Evolutionary conservation across 2,797 vertebrate species (phyloP).

Genomic region (Girardinus metallicus): DNA sequence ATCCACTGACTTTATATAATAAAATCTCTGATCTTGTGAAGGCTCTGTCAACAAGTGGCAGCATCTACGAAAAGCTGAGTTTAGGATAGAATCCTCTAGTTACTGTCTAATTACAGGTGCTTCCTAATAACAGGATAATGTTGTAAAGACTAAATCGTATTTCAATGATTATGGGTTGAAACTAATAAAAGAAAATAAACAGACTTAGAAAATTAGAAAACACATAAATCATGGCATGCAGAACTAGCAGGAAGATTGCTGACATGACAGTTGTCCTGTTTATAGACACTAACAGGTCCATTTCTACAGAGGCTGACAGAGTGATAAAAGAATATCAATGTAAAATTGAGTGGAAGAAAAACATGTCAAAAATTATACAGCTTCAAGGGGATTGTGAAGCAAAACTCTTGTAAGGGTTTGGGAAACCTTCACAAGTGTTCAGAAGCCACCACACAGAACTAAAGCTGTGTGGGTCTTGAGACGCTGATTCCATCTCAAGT

Average conservation of each 20-base stretch:
- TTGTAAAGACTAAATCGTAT: neutral
- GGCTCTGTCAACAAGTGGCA: neutral
- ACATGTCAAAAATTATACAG: neutral
- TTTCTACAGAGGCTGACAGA: neutral
- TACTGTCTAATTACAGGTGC: neutral
- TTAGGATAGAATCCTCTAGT: neutral
- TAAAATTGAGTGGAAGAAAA: neutral
- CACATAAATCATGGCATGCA: neutral
- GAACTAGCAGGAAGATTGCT: neutral
- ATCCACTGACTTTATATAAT: neutral
- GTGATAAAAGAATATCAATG: neutral
- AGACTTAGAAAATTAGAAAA: neutral
- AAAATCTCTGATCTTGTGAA: neutral
- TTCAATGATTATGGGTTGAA: neutral
- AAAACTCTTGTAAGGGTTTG: neutral
- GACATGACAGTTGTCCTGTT: neutral
- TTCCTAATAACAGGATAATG: neutral
- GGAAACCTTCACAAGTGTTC: neutral
- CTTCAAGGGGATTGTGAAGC: neutral
- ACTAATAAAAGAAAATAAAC: neutral
- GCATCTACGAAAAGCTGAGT: neutral
- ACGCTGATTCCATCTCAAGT: neutral
- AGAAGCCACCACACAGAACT: neutral
- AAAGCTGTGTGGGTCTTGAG: neutral
- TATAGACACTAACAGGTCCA: neutral